phyloP scores from a whole-genome alignment of 1,140 invertebrate genomes.

The Pogonus chalceus region DNA sequence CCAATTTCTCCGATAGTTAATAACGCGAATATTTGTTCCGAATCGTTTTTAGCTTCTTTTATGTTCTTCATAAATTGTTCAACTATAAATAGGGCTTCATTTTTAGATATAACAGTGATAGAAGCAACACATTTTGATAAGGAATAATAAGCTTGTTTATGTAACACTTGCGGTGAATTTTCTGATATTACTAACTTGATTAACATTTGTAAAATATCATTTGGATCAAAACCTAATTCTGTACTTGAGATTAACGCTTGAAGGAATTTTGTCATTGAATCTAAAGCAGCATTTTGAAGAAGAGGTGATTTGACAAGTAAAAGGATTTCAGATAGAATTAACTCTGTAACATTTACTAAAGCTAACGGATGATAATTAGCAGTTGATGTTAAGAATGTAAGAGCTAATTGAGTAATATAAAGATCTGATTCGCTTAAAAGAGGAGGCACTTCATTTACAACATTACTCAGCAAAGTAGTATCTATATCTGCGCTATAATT shows the following conservation, averaged over 20 bases:
- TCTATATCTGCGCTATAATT: conserved; percentile 30
- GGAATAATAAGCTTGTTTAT: conserved; percentile 77
- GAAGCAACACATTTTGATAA: conserved; percentile 93
- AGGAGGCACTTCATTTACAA: conserved; percentile 71
- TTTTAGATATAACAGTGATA: conserved; percentile 66
- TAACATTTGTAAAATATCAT: not conserved
- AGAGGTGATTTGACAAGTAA: conserved; percentile 82
- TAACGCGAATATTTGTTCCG: conserved; percentile 83
- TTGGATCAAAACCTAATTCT: conserved; percentile 45
- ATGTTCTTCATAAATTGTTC: conserved; percentile 79
- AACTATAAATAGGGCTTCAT: conserved; percentile 68
- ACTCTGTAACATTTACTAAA: conserved; percentile 36
- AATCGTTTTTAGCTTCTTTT: conserved; percentile 59
- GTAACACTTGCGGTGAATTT: conserved; percentile 32
- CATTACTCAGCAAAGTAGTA: conserved; percentile 23
- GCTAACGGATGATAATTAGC: conserved; percentile 56
- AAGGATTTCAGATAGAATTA: conserved; percentile 80
- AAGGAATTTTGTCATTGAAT: conserved; percentile 85
- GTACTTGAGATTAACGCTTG: conserved; percentile 75
- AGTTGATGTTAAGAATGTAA: conserved; percentile 66
- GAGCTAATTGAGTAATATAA: conserved; percentile 87
- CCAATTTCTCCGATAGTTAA: conserved; percentile 95
- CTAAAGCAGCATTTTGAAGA: conserved; percentile 76
- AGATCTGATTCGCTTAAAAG: conserved; percentile 89
- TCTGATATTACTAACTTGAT: conserved; percentile 10